These are phyloP conservation scores for Lagocephalus sceleratus DNA, from an alignment of 2,797 vertebrate genomes.

Conservation along the genomic window DNA sequence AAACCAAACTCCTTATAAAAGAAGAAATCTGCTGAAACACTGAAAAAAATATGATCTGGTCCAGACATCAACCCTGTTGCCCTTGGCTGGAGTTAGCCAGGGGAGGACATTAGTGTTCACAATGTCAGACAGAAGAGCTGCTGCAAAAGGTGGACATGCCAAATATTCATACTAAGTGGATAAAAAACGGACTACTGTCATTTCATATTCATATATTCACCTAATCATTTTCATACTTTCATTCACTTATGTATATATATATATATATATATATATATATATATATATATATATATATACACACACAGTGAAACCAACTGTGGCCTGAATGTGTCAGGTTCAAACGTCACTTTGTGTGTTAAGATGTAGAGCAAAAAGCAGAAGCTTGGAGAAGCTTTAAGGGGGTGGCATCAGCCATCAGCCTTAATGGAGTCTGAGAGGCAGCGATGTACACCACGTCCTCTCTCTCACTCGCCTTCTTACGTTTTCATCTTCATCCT, in stretches of 20 bases:
- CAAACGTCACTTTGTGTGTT: slow-evolving; percentile 56
- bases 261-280: background rate
- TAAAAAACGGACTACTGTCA: too few species aligned
- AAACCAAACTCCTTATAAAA: too few species aligned
- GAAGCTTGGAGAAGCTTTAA: slow-evolving; percentile 48
- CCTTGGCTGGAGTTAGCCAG: too few species aligned
- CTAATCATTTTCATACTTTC: too few species aligned
- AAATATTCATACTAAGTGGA: too few species aligned
- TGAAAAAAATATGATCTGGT: too few species aligned
- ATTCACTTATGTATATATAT: background rate
- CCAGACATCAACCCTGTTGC: too few species aligned
- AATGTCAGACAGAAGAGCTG: too few species aligned
- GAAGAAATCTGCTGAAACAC: too few species aligned
- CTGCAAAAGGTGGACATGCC: too few species aligned
- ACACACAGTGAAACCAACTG: slow-evolving; percentile 60
- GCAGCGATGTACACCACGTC: slow-evolving; percentile 40
- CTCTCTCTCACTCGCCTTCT: slow-evolving; percentile 45
- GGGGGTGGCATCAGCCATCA: slow-evolving; percentile 59
- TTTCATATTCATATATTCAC: too few species aligned
- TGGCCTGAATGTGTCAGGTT: slow-evolving; percentile 72
- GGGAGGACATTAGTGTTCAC: too few species aligned
- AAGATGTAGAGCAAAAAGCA: slow-evolving; percentile 41
- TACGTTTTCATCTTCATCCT: slow-evolving; percentile 25
- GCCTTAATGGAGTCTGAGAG: slow-evolving; percentile 66
- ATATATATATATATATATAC: slow-evolving; percentile 13